Conservation (phyloP, 2,888 invertebrate genomes). For the Hymenopus coronatus region DNA sequence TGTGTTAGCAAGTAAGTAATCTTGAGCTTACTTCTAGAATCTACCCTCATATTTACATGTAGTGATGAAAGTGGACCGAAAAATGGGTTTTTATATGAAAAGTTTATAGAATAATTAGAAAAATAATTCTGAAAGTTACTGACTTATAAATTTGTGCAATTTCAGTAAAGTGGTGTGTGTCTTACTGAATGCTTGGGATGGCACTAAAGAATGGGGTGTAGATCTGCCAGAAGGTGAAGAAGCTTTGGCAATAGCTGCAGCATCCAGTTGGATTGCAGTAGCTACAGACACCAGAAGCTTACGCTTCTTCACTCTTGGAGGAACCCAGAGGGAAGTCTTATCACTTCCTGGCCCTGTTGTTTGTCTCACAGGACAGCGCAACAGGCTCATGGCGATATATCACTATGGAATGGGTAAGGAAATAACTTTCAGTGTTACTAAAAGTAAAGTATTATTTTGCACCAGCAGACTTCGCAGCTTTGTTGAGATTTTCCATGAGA, state of each 20-base stretch:
- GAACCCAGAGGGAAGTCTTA: constrained; percentile 79
- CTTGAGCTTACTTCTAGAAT: too few species aligned
- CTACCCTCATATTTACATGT: too few species aligned
- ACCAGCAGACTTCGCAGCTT: too few species aligned
- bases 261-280: constrained; percentile 71
- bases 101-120: too few species aligned
- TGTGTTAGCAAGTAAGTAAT: too few species aligned
- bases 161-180: constrained; percentile 35
- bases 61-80: too few species aligned
- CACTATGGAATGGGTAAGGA: constrained; percentile 56
- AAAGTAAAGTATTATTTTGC: too few species aligned
- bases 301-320: constrained; percentile 80
- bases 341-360: constrained; percentile 72
- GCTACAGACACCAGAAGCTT: constrained; percentile 73
- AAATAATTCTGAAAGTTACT: too few species aligned
- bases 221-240: constrained; percentile 78
- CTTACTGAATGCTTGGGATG: constrained; percentile 39
- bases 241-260: constrained; percentile 64
- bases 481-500: too few species aligned
- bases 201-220: constrained; percentile 77
- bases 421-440: not conserved
- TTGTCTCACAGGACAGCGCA: constrained; percentile 60
- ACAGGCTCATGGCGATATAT: constrained; percentile 63
- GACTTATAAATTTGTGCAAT: not conserved
- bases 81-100: too few species aligned